Evolutionary conservation across 2,797 vertebrate genomes (phyloP), one percentile per base, ranked within the genome.

Genomic region (Pangasius sanitwongsei): DNA sequence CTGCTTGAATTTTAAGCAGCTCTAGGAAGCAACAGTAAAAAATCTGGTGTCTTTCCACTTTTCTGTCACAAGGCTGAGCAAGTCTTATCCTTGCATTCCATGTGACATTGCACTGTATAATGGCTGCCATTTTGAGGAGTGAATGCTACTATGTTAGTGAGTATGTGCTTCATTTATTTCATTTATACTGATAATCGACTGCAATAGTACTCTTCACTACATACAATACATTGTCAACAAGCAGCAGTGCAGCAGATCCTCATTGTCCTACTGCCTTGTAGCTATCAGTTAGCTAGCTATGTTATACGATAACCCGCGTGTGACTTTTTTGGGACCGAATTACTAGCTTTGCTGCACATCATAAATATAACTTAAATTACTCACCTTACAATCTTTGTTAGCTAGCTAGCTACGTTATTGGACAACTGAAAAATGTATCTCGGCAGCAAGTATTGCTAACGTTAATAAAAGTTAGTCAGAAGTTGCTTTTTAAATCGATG

Each of bases 1-100:
- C 25, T n/a, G 2, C 83, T 67, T 48, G 63, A 84, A 84, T 84
- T 84, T 67, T 67, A 84, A 84, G 28, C 57, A 67, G 63, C 63
- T 67, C 11, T 41, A 6, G 80, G 34, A 34, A 81, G 31, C 7
- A 23, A 82, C 18, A 61, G 12, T 18, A 8, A 44, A 41, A 44
- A 57, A 8, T 11, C 25, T n/a, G 6, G 5, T 28, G 59, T 63
- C 37, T 83, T 41, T 44, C 3, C 25, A 4, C 28, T 50, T 50
- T 31, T 11, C 83, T 50, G 41, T 67, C 44, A 23, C 28, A 31
- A 63, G 20, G 20, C 80, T 8, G 34, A 61, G 34, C 55, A 61
- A 61, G 34, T 23, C 50, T 31, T 53, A 50, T 15, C 48, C 3
- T 78, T n/a, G 25, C 15, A 3, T 59, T 57, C 18, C 55, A 37